Percentiles rank a stretch among this genome's conserved stretches.
Conservation (phyloP, 1,140 invertebrate species). For the Drosophila melanica region DNA sequence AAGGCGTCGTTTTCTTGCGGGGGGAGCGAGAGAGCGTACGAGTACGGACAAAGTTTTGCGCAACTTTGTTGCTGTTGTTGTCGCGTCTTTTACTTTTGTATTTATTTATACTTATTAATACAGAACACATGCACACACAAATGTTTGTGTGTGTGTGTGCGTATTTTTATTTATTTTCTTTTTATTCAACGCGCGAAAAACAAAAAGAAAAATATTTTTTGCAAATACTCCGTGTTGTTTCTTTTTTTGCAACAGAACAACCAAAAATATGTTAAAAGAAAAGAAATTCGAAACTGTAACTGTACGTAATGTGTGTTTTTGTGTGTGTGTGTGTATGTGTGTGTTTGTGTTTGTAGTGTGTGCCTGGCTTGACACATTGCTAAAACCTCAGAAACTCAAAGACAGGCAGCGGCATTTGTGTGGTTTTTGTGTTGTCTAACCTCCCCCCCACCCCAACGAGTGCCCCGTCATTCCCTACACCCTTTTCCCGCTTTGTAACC, state of each 20-base stretch:
- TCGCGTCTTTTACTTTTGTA: slow-evolving; percentile 57
- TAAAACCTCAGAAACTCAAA: slow-evolving; percentile 41
- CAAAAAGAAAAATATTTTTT: slow-evolving; percentile 37
- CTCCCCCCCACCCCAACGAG: background rate
- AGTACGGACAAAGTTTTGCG: slow-evolving; percentile 53
- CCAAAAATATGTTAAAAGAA: slow-evolving; percentile 49
- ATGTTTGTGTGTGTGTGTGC: slow-evolving; percentile 33
- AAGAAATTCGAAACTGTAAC: slow-evolving; percentile 18
- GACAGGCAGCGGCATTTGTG: slow-evolving; percentile 33
- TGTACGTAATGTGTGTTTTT: slow-evolving; percentile 6
- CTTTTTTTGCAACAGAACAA: slow-evolving; percentile 43
- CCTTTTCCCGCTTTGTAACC: background rate
- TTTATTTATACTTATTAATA: slow-evolving; percentile 73
- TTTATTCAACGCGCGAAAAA: slow-evolving; percentile 59
- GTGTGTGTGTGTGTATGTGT: background rate
- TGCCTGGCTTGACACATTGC: slow-evolving; percentile 42
- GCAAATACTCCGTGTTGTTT: slow-evolving; percentile 62
- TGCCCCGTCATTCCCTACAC: background rate
- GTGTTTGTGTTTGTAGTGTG: slow-evolving; percentile 7
- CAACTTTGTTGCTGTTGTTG: slow-evolving; percentile 56
- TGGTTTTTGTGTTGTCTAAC: slow-evolving; percentile 22
- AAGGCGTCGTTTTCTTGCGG: background rate
- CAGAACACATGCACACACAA: slow-evolving; percentile 30
- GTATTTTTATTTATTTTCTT: slow-evolving; percentile 73
- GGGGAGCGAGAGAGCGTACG: background rate